Evolutionary conservation across 2,113 vertebrate genomes (phyloP).

Genomic region (Forbesichthys agassizii): DNA sequence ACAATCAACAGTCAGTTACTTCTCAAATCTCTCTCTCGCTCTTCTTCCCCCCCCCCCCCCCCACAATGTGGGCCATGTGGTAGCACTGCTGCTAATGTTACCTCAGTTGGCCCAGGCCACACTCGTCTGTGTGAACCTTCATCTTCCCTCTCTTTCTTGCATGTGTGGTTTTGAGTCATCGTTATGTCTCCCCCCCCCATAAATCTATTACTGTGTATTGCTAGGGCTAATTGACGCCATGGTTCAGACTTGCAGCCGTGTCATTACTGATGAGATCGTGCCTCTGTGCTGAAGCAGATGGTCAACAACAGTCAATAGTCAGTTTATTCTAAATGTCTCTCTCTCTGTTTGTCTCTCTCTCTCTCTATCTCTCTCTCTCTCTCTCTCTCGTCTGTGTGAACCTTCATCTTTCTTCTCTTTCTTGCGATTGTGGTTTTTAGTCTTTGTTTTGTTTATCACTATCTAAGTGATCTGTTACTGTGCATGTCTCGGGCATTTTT

Average conservation of each 20-base stretch:
- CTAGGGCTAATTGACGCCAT: neutral
- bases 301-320: too few relatives aligned
- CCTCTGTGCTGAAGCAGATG: conserved; percentile 65
- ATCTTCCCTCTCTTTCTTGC: conserved; percentile 1
- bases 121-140: conserved; percentile 32
- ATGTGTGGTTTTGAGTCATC: conserved; percentile 4
- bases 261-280: conserved; percentile 59
- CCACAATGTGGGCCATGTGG: too few relatives aligned
- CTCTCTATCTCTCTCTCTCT: neutral
- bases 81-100: too few relatives aligned
- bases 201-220: neutral
- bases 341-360: neutral
- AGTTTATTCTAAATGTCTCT: conserved; percentile 30
- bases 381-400: conserved; percentile 23
- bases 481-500: neutral
- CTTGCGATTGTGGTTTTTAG: conserved; percentile 9
- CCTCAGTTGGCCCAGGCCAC: neutral
- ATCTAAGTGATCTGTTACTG: too few relatives aligned
- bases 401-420: conserved; percentile 14
- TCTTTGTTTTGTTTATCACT: neutral
- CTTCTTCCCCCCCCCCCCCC: neutral
- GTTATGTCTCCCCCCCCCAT: neutral
- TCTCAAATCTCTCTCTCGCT: conserved; percentile 34
- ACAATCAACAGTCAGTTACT: too few relatives aligned
- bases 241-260: conserved; percentile 19